phyloP scores from a whole-genome alignment of 2,113 vertebrate genomes.

The Pelecanoides urinatrix region DNA sequence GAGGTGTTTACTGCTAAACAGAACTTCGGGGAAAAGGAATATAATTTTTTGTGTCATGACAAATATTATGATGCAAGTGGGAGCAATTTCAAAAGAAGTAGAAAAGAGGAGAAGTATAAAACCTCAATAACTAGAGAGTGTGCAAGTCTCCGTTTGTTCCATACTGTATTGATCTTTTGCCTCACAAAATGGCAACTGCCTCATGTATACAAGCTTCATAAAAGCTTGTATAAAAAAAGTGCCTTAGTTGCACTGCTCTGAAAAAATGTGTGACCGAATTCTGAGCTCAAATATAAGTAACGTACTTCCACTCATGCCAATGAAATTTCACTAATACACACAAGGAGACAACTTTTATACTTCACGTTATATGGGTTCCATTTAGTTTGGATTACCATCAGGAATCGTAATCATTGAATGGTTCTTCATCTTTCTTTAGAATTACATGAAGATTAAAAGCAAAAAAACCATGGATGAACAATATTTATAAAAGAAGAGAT shows the following conservation, averaged over 20 bases:
- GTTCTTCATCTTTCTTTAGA: not conserved
- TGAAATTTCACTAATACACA: not conserved
- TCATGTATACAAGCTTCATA: not conserved
- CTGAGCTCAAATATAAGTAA: not conserved
- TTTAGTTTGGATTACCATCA: not conserved
- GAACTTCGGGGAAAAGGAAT: not conserved
- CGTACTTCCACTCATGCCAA: not conserved
- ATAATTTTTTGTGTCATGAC: not conserved
- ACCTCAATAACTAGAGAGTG: not conserved
- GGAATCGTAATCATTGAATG: not conserved
- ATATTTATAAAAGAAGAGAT: not conserved
- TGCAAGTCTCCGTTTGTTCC: not conserved
- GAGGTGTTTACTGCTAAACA: slow-evolving; percentile 22
- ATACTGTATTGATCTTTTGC: not conserved
- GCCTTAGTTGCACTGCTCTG: not conserved
- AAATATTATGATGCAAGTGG: not conserved
- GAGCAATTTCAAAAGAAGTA: slow-evolving; percentile 4
- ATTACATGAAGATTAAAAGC: not conserved
- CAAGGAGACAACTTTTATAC: not conserved
- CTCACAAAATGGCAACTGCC: not conserved
- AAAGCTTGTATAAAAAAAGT: no score
- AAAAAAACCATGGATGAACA: not conserved
- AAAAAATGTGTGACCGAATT: not conserved
- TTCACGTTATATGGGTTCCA: not conserved
- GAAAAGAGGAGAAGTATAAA: not conserved